Evolutionary conservation across 2,113 vertebrate genomes (phyloP).

Genomic region (Corythoichthys haematopterus): DNA sequence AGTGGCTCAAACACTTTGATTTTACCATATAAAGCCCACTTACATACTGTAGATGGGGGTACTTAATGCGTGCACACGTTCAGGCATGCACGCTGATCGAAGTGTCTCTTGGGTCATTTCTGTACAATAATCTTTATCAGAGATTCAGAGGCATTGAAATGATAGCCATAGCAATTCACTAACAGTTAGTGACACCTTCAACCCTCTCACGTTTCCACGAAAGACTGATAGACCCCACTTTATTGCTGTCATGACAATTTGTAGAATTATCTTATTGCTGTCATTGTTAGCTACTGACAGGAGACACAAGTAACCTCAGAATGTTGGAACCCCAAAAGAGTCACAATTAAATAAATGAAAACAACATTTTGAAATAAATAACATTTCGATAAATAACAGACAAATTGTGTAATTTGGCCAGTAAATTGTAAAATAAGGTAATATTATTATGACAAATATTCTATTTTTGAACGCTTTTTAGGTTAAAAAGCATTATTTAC

Average conservation of each 20-base stretch:
- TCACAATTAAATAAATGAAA: too few relatives aligned
- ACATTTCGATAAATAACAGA: neutral
- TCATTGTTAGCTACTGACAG: constrained; percentile 51
- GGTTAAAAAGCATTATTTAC: too few relatives aligned
- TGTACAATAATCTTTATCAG: constrained; percentile 59
- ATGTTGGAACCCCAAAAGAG: neutral
- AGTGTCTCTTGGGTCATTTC: constrained; percentile 47
- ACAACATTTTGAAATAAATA: too few relatives aligned
- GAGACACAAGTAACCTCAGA: constrained; percentile 40
- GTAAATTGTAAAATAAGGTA: too few relatives aligned
- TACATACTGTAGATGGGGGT: constrained; percentile 21
- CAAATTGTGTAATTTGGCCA: too few relatives aligned
- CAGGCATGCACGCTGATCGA: constrained; percentile 24
- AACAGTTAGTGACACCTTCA: constrained; percentile 45
- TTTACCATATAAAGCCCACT: constrained; percentile 44
- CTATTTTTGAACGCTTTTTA: too few relatives aligned
- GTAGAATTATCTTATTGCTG: constrained; percentile 45
- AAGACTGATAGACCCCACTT: constrained; percentile 45
- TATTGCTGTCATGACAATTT: constrained; percentile 61
- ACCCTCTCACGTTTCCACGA: constrained; percentile 38
- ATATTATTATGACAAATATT: too few relatives aligned
- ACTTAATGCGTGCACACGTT: constrained; percentile 16
- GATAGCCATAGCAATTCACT: constrained; percentile 56
- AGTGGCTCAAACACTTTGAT: constrained; percentile 39
- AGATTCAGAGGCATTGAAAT: constrained; percentile 56